phyloP scores from a whole-genome alignment of 2,797 vertebrate genomes.

The Tapera naevia region DNA sequence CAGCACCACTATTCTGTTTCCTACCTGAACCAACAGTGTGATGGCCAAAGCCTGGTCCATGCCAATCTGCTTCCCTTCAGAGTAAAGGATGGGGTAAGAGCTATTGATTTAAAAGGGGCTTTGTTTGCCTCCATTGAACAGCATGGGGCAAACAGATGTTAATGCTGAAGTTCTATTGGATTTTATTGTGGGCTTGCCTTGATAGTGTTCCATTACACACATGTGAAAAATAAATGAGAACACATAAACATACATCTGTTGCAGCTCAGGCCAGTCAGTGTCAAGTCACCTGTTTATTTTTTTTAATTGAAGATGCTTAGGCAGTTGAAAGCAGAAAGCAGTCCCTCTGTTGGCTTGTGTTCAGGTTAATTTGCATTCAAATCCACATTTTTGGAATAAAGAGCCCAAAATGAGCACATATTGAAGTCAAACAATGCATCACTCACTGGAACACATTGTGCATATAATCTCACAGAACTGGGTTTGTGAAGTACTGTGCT shows the following conservation, averaged over 20 bases:
- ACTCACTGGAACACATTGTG: slow-evolving; percentile 19
- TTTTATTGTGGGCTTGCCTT: slow-evolving; percentile 18
- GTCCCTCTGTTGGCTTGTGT: background rate
- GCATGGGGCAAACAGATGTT: slow-evolving; percentile 34
- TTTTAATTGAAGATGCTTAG: slow-evolving; percentile 34
- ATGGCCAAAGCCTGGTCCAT: background rate
- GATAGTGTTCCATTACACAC: background rate
- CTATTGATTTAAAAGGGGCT: background rate
- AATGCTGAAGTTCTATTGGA: background rate
- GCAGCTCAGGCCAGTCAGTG: background rate
- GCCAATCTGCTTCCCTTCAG: background rate
- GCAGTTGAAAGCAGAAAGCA: slow-evolving; percentile 3
- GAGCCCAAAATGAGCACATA: slow-evolving; percentile 5
- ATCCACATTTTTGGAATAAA: slow-evolving; percentile 56
- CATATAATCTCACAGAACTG: background rate
- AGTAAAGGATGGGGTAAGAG: background rate
- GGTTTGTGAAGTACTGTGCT: background rate
- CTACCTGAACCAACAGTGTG: background rate
- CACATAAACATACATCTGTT: background rate
- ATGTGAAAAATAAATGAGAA: slow-evolving; percentile 44
- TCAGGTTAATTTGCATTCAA: slow-evolving; percentile 48
- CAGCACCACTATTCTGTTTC: background rate
- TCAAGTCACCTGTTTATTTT: slow-evolving; percentile 14
- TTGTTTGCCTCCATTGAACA: background rate
- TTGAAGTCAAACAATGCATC: background rate